Base-by-base conservation (phyloP, 1,140 invertebrate species). In the Meloidogyne hapla region DNA sequence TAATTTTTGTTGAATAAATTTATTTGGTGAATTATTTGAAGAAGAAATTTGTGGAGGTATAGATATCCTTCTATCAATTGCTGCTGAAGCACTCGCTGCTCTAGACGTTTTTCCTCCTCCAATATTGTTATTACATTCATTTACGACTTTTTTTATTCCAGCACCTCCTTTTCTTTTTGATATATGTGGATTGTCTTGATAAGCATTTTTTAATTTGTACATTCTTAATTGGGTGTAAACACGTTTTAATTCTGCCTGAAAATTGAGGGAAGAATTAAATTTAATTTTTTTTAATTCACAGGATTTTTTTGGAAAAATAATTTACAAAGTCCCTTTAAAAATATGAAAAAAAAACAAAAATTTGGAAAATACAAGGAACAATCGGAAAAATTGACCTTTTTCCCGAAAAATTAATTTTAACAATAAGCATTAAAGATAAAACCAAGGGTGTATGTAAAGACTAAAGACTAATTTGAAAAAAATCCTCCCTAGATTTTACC, bases 131-230 rank as follows among this genome's bases (percentile, higher is more conserved):
- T 18, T 48, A n/a, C 77, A 94, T 89, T 73, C 93, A 93, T 88
- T 94, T 90, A 92, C 92, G 89, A 95, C 96, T 73, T 93, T 90
- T n/a, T 72, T 62, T 25, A 72, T 63, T 42, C n/a, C 56, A 4
- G 94, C 94, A 15, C 77, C 77, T 8, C 94, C 94, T 74, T 93
- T 90, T 73, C 94, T 90, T 88, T 95, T 95, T 73, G 92, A 93
- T 87, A 96, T 95, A 90, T 96, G 94, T 25, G 94, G 94, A 90
- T 96, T 96, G 89, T 95, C 94, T 80, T 93, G 91, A 68, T 94
- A 90, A 87, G 96, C 91, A 18, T 93, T 94, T 88, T 95, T 94
- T 87, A 93, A 93, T 81, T 93, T 92, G 80, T 94, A 90, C 61
- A 91, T 89, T 78, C 91, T 89, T 26, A 86, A 66, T 79, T 86